These are phyloP conservation scores for Tribolium castaneum DNA, from an alignment of 1,140 invertebrate genomes.

Conservation along the genomic window DNA sequence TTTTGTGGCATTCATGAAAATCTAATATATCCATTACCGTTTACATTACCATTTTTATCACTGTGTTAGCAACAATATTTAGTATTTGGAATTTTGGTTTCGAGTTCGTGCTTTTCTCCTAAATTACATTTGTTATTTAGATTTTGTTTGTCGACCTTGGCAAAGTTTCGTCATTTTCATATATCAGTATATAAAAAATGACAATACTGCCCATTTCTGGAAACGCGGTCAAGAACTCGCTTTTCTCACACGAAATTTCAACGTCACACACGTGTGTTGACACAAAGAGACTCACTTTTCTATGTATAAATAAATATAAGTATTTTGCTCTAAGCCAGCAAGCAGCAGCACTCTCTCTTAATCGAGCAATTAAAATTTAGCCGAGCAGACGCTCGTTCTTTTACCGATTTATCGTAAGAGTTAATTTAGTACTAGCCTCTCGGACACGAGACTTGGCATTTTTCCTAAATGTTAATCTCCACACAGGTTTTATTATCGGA, in stretches of 20 bases:
- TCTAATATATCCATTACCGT: neutral
- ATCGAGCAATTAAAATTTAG: constrained; percentile 11
- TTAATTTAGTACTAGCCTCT: neutral
- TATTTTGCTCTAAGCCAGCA: neutral
- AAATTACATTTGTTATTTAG: neutral
- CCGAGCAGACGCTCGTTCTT: neutral
- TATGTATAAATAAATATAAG: neutral
- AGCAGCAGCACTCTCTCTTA: neutral
- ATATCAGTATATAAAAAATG: neutral
- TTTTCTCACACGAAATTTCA: neutral
- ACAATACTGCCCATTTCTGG: neutral
- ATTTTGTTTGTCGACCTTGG: neutral
- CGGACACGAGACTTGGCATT: neutral
- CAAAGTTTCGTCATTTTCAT: neutral
- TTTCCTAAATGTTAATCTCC: constrained; percentile 3
- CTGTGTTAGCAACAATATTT: too few species aligned
- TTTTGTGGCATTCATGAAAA: neutral
- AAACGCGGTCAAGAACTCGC: neutral
- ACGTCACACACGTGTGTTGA: neutral
- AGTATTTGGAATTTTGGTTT: too few species aligned
- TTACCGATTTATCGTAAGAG: neutral
- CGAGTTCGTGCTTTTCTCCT: too few species aligned
- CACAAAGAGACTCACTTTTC: neutral
- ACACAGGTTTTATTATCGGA: constrained; percentile 4
- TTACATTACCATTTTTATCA: too few species aligned